Conservation (phyloP, 2,888 invertebrate genomes). For the Thecophora atra region DNA sequence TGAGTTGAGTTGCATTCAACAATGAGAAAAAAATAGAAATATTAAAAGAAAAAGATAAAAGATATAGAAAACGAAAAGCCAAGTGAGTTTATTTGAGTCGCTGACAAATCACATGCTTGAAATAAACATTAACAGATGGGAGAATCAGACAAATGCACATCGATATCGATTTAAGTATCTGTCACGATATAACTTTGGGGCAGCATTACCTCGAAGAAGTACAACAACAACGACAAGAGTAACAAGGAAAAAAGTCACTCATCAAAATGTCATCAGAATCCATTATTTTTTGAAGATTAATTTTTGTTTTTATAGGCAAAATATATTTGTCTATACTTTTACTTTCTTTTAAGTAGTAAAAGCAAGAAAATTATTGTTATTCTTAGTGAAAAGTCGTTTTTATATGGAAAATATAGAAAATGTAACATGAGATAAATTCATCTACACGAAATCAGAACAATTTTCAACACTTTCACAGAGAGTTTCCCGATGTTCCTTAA, state of each 20-base stretch:
- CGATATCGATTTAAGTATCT: neutral
- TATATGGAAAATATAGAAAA: neutral
- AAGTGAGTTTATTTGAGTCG: conserved; percentile 2
- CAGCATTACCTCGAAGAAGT: neutral
- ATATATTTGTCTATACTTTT: no score
- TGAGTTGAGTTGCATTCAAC: no score
- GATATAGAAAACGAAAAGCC: no score
- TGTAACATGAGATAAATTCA: conserved; percentile 22
- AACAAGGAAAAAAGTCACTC: neutral
- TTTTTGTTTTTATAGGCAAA: no score
- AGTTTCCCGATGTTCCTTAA: conserved; percentile 13
- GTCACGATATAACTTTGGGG: neutral
- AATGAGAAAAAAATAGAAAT: neutral
- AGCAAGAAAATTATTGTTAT: no score
- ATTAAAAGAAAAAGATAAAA: neutral
- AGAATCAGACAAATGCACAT: neutral
- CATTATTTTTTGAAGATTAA: no score
- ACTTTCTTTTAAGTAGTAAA: no score
- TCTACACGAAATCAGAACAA: conserved; percentile 42
- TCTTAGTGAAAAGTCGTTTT: neutral
- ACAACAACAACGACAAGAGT: neutral
- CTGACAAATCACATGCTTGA: conserved; percentile 9
- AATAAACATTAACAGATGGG: neutral
- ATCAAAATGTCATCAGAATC: no score
- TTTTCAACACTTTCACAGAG: conserved; percentile 44